phyloP scores from a whole-genome alignment of 1,140 invertebrate genomes.

The Doryteuthis pealeii region DNA sequence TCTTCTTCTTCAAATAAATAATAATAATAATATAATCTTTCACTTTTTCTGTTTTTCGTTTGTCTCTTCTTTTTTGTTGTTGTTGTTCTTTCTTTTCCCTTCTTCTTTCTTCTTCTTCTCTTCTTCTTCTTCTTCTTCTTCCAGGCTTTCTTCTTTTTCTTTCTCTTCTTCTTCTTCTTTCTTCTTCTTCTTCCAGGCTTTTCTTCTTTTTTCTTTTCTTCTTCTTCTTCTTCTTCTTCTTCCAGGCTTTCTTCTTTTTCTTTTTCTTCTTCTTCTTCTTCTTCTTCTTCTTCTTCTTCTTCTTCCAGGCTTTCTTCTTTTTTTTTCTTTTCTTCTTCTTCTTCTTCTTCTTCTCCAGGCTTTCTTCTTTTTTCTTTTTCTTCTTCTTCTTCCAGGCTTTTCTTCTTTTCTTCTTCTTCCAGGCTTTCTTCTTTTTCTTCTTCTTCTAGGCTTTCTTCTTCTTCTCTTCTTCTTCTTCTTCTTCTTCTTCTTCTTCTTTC shows the following conservation, averaged over 20 bases:
- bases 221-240: background rate
- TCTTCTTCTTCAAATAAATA: too few species aligned
- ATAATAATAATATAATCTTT: too few species aligned
- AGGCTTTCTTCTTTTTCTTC: too few species aligned
- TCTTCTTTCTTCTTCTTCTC: background rate
- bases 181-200: background rate
- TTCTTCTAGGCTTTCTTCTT: too few species aligned
- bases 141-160: background rate
- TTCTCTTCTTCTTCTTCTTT: background rate
- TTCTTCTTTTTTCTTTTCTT: background rate
- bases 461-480: too few species aligned
- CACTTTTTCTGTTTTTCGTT: too few species aligned
- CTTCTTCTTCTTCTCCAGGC: background rate
- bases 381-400: background rate
- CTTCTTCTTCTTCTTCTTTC: too few species aligned
- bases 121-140: background rate
- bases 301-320: too few species aligned
- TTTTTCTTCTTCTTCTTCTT: too few species aligned
- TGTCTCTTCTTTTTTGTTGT: background rate
- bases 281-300: too few species aligned
- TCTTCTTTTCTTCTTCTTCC: too few species aligned
- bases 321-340: background rate
- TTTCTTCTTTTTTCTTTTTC: background rate
- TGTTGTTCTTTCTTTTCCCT: background rate
- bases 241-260: too few species aligned